phyloP scores from a whole-genome alignment of 2,113 vertebrate species.

The Tapirus terrestris region DNA sequence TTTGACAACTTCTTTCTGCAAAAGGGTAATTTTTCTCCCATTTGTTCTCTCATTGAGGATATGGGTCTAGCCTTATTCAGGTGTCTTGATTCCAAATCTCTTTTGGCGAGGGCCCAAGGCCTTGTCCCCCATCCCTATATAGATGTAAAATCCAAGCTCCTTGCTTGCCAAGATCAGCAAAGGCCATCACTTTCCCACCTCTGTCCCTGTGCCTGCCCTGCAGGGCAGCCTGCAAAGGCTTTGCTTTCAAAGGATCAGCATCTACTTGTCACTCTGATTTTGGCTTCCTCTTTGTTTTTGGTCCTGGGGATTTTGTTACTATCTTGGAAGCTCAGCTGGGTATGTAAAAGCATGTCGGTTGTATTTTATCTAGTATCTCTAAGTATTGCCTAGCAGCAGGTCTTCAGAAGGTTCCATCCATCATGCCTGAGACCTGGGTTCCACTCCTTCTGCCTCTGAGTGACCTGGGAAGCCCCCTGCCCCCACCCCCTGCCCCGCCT shows the following conservation, averaged over 20 bases:
- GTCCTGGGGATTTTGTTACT: background rate
- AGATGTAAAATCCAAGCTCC: background rate
- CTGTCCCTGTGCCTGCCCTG: fast-evolving
- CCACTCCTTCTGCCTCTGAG: background rate
- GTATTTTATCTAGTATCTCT: background rate
- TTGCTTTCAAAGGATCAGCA: background rate
- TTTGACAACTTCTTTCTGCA: background rate
- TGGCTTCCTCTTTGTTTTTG: background rate
- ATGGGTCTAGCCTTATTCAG: background rate
- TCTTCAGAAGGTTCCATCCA: background rate
- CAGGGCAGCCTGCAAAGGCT: too few relatives aligned
- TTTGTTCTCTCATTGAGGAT: background rate
- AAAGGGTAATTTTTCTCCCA: background rate
- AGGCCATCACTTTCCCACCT: background rate
- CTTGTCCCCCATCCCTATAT: background rate
- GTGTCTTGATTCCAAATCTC: background rate
- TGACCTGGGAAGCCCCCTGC: background rate
- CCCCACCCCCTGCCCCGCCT: background rate
- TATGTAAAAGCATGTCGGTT: background rate
- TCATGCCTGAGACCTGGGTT: background rate
- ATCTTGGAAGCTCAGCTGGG: background rate
- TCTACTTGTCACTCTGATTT: background rate
- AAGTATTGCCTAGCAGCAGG: background rate
- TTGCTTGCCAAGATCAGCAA: background rate
- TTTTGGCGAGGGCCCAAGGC: background rate